A percentile compares a stretch with the other conserved stretches of the same genome.
phyloP scores from a whole-genome alignment of 1,140 invertebrate species.

The Lethocerus indicus region DNA sequence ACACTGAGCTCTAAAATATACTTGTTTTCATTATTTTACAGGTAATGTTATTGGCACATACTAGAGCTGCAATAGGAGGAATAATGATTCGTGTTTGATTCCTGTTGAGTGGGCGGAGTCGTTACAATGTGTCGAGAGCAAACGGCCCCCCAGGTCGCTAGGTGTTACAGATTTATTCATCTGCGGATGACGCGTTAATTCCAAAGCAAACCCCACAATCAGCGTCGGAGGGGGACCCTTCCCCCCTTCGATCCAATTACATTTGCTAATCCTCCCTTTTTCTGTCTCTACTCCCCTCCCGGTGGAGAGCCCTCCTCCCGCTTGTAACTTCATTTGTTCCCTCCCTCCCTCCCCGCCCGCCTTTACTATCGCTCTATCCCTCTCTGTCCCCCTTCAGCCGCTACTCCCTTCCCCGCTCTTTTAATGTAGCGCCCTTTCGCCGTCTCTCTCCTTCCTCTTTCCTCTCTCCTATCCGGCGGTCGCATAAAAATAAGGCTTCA shows the following conservation, averaged over 20 bases:
- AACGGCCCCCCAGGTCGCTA: too few relatives aligned
- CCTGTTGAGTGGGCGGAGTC: too few relatives aligned
- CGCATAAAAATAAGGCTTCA: too few relatives aligned
- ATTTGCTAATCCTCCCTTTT: conserved; percentile 8
- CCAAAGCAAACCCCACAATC: conserved; percentile 12
- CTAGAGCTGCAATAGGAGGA: too few relatives aligned
- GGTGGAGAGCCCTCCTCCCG: conserved; percentile 6
- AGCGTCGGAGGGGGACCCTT: conserved; percentile 1
- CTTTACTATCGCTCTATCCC: conserved; percentile 13
- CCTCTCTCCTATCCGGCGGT: too few relatives aligned
- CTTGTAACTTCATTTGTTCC: conserved; percentile 5
- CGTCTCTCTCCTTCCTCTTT: neutral
- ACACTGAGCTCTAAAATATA: too few relatives aligned
- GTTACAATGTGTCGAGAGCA: too few relatives aligned
- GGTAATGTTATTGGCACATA: too few relatives aligned
- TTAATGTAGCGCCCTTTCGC: neutral
- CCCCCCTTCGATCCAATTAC: too few relatives aligned
- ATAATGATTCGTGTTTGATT: too few relatives aligned
- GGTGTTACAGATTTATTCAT: conserved; percentile 9
- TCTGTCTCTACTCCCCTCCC: conserved; percentile 5
- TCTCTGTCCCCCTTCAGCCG: conserved; percentile 8
- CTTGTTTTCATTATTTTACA: too few relatives aligned
- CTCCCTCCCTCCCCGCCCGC: conserved; percentile 5
- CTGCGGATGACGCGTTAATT: conserved; percentile 12
- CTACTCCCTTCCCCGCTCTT: conserved; percentile 5